Conservation (phyloP, 2,888 invertebrate species). For the Alloscopus bannaensis region DNA sequence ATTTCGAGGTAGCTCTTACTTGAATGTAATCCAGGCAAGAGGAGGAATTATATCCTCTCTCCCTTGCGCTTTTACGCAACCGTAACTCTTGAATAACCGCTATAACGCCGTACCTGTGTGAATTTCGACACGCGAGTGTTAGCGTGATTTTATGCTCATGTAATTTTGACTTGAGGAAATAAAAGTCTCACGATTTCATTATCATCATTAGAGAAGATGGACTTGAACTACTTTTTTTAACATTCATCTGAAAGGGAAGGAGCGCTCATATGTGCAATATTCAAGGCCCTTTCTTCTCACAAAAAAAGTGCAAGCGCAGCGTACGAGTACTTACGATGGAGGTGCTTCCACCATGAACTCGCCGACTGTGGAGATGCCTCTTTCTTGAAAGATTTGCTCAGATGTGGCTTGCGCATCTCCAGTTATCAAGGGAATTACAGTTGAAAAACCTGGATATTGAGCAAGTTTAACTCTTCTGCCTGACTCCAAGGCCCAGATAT, state of each 20-base stretch:
- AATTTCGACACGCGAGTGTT: not conserved
- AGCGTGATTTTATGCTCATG: not conserved
- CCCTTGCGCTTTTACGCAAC: slow-evolving; percentile 60
- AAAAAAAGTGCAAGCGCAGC: not conserved
- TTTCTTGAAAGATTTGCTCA: slow-evolving; percentile 67
- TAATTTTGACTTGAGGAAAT: slow-evolving; percentile 19
- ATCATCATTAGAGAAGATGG: slow-evolving; percentile 16
- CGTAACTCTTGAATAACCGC: slow-evolving; percentile 66
- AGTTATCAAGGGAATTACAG: slow-evolving; percentile 64
- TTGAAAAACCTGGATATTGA: slow-evolving; percentile 59
- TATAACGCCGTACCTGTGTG: slow-evolving; percentile 60
- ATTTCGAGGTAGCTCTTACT: slow-evolving; percentile 42
- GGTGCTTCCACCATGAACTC: slow-evolving; percentile 66
- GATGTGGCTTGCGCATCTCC: slow-evolving; percentile 58
- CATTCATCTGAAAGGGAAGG: no score
- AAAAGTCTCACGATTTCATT: not conserved
- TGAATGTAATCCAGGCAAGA: slow-evolving; percentile 66
- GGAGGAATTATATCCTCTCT: slow-evolving; percentile 49
- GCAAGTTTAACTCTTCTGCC: slow-evolving; percentile 58
- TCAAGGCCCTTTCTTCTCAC: slow-evolving; percentile 5
- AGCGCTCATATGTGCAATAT: slow-evolving; percentile 13
- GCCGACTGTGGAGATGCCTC: slow-evolving; percentile 67
- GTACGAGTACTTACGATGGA: slow-evolving; percentile 35
- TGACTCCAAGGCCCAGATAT: slow-evolving; percentile 58
- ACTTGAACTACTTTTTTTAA: slow-evolving; percentile 30